Percentiles rank a stretch among this genome's conserved stretches.
These are phyloP conservation scores for Resseliella maxima DNA, from an alignment of 2,888 invertebrate genomes.

Conservation along the genomic window DNA sequence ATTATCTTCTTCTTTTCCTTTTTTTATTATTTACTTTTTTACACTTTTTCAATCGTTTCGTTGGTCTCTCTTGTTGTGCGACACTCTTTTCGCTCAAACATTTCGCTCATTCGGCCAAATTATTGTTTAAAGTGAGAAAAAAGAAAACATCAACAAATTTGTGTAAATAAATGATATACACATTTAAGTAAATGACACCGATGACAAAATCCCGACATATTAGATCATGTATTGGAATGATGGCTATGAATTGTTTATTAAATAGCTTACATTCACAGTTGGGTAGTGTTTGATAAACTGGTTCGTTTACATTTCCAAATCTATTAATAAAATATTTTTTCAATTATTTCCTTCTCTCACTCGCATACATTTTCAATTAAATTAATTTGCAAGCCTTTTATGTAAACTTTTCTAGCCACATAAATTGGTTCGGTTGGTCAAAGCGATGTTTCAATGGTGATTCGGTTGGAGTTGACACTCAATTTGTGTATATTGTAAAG, in stretches of 20 bases:
- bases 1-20: slow-evolving; percentile 47
- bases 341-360: neutral
- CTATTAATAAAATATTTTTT: slow-evolving; percentile 41
- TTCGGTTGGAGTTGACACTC: too few relatives aligned
- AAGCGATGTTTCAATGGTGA: neutral
- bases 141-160: neutral
- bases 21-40: slow-evolving; percentile 20
- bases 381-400: neutral
- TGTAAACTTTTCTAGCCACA: slow-evolving; percentile 6
- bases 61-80: neutral
- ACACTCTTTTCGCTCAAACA: neutral
- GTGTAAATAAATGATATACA: slow-evolving; percentile 35
- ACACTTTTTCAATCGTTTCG: neutral
- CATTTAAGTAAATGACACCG: neutral
- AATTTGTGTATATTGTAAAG: neutral
- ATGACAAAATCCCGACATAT: neutral
- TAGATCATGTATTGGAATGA: neutral
- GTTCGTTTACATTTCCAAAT: neutral
- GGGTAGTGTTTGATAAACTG: neutral
- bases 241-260: neutral
- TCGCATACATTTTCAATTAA: slow-evolving; percentile 29
- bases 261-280: neutral
- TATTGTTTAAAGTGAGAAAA: neutral
- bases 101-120: neutral
- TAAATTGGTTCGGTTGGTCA: neutral